Conservation (phyloP, 2,113 vertebrate genomes). For the Aplodontia rufa region DNA sequence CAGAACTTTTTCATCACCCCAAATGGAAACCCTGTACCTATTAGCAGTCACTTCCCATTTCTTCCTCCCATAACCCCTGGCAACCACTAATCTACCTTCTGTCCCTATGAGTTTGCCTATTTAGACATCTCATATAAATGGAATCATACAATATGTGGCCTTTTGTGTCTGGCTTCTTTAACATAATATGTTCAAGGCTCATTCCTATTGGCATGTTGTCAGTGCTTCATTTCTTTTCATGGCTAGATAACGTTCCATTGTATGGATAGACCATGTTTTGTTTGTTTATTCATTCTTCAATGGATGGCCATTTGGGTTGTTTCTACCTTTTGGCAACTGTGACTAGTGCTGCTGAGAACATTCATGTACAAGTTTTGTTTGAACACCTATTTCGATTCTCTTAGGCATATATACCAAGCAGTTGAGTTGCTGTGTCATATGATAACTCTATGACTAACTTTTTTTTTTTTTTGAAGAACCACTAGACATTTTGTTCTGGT, state of each 20-base stretch:
- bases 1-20: neutral
- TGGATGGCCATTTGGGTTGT: neutral
- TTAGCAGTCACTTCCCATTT: neutral
- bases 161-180: neutral
- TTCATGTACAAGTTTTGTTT: neutral
- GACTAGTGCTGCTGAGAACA: neutral
- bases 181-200: neutral
- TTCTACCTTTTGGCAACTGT: neutral
- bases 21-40: neutral
- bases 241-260: neutral
- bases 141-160: neutral
- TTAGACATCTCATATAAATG: neutral
- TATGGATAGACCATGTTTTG: neutral
- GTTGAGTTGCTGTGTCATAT: neutral
- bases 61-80: neutral
- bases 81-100: neutral
- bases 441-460: neutral
- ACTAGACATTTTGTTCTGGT: neutral
- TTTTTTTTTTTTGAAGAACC: constrained; percentile 12
- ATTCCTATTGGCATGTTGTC: neutral
- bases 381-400: constrained; percentile 26
- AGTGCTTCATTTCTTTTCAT: neutral
- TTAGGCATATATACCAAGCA: neutral
- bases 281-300: neutral
- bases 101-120: neutral